Percentiles rank a stretch among this genome's conserved stretches.
phyloP scores from a whole-genome alignment of 1,140 invertebrate species.

The Bombus terrestris region DNA sequence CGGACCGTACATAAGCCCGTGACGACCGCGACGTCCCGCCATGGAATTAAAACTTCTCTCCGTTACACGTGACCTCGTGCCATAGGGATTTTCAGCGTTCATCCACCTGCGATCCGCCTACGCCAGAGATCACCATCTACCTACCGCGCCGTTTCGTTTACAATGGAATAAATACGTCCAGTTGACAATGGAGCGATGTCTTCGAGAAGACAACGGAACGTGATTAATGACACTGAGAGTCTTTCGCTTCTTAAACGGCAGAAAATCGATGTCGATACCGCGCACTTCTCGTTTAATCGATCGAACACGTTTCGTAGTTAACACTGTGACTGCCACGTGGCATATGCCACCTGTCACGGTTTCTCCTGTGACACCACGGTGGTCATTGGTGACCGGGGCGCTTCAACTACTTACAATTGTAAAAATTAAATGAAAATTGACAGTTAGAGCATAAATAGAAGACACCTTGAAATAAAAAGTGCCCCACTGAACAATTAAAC shows the following conservation, averaged over 20 bases:
- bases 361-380: too few relatives aligned
- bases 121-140: constrained; percentile 56
- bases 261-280: constrained; percentile 16
- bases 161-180: constrained; percentile 71
- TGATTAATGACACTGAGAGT: constrained; percentile 77
- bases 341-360: too few relatives aligned
- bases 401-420: too few relatives aligned
- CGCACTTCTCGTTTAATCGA: background rate
- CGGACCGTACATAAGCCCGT: constrained; percentile 45
- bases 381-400: too few relatives aligned
- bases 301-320: background rate
- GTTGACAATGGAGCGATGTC: constrained; percentile 75
- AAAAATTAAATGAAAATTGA: too few relatives aligned
- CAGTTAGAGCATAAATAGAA: too few relatives aligned
- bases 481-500: too few relatives aligned
- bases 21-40: constrained; percentile 7
- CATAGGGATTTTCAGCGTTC: constrained; percentile 26
- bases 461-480: too few relatives aligned
- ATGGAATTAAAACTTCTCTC: constrained; percentile 59
- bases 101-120: constrained; percentile 47
- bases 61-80: constrained; percentile 31
- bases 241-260: constrained; percentile 4
- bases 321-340: too few relatives aligned
- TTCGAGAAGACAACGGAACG: constrained; percentile 74
- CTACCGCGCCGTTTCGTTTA: constrained; percentile 73